These are phyloP conservation scores for Etheostoma perlongum DNA, from an alignment of 2,797 vertebrate genomes.

Conservation along the genomic window DNA sequence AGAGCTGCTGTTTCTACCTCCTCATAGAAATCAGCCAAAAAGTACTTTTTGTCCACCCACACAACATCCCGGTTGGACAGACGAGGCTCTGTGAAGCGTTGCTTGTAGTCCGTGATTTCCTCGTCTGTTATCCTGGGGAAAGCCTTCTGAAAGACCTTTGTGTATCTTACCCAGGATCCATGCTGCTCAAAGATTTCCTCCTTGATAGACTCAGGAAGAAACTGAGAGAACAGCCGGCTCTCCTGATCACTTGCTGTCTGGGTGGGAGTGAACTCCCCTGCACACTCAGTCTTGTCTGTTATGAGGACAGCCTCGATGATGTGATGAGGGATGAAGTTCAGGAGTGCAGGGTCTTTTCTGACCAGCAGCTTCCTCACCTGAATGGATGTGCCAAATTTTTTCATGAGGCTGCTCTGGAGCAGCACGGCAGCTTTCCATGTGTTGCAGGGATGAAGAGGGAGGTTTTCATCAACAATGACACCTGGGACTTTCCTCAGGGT, in stretches of 20 bases:
- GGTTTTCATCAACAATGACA: neutral
- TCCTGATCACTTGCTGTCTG: neutral
- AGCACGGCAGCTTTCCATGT: conserved; percentile 2
- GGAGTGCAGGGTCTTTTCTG: neutral
- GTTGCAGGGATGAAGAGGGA: neutral
- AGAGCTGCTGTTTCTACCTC: neutral
- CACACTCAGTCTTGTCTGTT: neutral
- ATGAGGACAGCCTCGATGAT: neutral
- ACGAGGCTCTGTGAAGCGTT: neutral
- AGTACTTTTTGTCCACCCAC: neutral
- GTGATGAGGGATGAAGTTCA: neutral
- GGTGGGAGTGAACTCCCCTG: neutral
- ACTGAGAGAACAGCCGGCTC: conserved; percentile 2
- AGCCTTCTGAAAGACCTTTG: conserved; percentile 3
- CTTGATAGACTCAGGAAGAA: neutral
- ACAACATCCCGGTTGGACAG: conserved; percentile 3
- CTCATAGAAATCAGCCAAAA: conserved; percentile 5
- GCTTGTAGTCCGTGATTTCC: neutral
- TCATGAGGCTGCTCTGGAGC: conserved; percentile 1
- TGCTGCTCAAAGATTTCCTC: neutral
- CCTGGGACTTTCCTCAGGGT: conserved; percentile 6
- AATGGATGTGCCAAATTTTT: neutral
- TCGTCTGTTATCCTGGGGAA: neutral
- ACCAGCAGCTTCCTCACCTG: neutral
- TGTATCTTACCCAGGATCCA: conserved; percentile 4